Percentiles rank a stretch among this genome's conserved stretches.
These are phyloP conservation scores for Nautilus pompilius DNA, from an alignment of 1,140 invertebrate species.

Conservation along the genomic window DNA sequence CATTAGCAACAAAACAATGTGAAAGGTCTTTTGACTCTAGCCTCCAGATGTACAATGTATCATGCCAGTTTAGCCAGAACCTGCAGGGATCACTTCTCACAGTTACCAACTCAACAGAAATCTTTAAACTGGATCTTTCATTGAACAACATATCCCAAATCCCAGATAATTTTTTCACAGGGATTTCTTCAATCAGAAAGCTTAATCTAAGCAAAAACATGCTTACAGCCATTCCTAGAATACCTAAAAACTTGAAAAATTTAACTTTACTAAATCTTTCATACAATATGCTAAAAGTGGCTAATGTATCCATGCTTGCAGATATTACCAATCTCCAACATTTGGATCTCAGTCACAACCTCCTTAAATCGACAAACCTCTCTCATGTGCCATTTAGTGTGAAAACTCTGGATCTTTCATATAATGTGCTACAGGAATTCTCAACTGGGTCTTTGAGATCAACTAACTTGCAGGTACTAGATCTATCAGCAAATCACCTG, in stretches of 20 bases:
- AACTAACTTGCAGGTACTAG: conserved; percentile 3
- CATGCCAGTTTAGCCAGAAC: no score
- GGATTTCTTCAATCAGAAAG: neutral
- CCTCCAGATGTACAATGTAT: no score
- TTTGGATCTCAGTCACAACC: conserved; percentile 14
- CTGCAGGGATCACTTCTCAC: no score
- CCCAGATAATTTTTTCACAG: conserved; percentile 5
- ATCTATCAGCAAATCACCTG: conserved; percentile 9
- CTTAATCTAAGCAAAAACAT: conserved; percentile 5
- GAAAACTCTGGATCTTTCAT: conserved; percentile 8
- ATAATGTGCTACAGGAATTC: conserved; percentile 13
- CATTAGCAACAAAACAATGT: no score
- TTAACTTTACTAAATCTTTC: conserved; percentile 1
- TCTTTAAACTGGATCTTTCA: conserved; percentile 4
- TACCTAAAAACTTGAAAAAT: neutral
- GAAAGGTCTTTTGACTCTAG: no score
- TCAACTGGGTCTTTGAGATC: neutral
- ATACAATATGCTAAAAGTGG: neutral
- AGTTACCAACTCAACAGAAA: no score
- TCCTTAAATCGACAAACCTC: conserved; percentile 1
- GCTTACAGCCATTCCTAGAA: neutral
- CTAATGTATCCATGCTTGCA: neutral
- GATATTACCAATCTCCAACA: neutral
- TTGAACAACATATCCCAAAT: conserved; percentile 3
- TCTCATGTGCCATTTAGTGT: conserved; percentile 7